Evolutionary conservation across 2,113 vertebrate species (phyloP), one percentile per base, ranked within the genome.

Genomic region (Sapajus apella): DNA sequence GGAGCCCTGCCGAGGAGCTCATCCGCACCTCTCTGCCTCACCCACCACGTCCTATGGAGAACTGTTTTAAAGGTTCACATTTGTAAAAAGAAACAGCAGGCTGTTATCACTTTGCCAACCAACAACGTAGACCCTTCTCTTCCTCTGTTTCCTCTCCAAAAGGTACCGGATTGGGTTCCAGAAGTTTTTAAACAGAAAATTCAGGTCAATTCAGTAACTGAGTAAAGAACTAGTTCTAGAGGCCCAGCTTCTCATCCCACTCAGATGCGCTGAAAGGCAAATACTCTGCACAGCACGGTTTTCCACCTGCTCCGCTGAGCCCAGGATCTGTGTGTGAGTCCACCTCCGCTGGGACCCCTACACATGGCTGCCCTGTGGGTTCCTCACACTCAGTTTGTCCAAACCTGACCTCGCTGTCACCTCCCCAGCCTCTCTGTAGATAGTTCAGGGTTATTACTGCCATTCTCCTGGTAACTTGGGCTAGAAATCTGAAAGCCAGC

Each of bases 211-310:
- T 56, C 68, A 64, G 87, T 52, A 96, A 23, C 64, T 35, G 23
- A n/a, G 25, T 5, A 6, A 32, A 30, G 16, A 86, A 17, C 14
- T 1, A 1, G 37, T 6, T 25, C 40, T 27, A 18, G 10, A 45
- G 37, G 27, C 18, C 25, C 56, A 47, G 73, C 25, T 9, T 40
- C 23, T 27, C 23, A 5, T 16, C 5, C 61, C 8, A 1, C 66
- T 37, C 23, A 6, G 3, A n/a, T 14, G 55, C 61, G 11, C 35
- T 16, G 0, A 18, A 1, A 4, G 1, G 61, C 30, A 68, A 40
- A 25, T 4, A 58, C 18, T 5, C 16, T 0, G 1, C 11, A 2
- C 11, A 8, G 1, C 20, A 27, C 12, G 23, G 8, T 37, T 23
- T 35, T n/a, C 50, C 9, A 6, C 10, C 18, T 7, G 52, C 50